phyloP scores from a whole-genome alignment of 2,888 invertebrate species.

The Lathronympha strigana region DNA sequence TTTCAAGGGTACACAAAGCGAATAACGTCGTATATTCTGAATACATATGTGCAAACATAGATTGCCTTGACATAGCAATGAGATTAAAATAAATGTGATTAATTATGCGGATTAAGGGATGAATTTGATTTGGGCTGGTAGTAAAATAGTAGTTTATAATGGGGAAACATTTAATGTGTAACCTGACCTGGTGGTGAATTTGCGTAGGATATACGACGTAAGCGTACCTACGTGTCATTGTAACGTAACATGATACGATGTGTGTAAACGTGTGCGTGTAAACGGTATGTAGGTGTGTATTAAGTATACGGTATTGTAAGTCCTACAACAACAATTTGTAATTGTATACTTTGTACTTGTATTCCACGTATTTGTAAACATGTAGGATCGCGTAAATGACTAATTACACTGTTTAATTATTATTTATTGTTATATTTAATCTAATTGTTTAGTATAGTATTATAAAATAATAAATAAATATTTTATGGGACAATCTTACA shows the following conservation, averaged over 20 bases:
- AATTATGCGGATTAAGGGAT: constrained; percentile 39
- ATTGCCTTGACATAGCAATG: constrained; percentile 36
- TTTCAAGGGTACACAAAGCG: constrained; percentile 29
- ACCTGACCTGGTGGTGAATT: constrained; percentile 17
- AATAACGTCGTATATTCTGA: constrained; percentile 21
- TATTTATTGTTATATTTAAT: no score
- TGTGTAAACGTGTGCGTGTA: background rate
- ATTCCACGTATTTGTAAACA: no score
- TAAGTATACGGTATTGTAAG: background rate
- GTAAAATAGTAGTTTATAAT: constrained; percentile 26
- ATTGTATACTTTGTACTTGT: no score
- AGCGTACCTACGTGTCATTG: background rate
- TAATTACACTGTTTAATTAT: no score
- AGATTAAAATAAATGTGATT: constrained; percentile 37
- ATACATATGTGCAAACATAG: constrained; percentile 14
- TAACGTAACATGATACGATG: background rate
- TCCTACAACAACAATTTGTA: background rate
- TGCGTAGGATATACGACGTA: constrained; percentile 8
- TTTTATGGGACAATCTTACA: no score
- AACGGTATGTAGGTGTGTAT: no score
- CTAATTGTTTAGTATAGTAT: no score
- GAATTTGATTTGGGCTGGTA: constrained; percentile 21
- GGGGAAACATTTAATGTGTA: constrained; percentile 13
- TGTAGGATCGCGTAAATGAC: no score
- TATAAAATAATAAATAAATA: no score